Evolutionary conservation across 1,140 invertebrate genomes (phyloP).

Genomic region (Anthonomus grandis): DNA sequence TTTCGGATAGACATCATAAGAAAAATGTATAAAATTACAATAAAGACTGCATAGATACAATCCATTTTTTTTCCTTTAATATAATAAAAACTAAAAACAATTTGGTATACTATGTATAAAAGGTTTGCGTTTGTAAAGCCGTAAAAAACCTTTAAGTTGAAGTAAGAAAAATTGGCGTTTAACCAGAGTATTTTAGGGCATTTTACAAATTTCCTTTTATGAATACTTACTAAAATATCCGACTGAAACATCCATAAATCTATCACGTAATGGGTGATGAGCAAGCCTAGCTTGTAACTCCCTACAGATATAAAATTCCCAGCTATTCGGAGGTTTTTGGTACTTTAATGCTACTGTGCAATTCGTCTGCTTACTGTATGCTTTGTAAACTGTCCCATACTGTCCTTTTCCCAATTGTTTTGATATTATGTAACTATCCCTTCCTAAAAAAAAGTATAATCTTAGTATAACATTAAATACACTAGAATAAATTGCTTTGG

Average conservation of each 20-base stretch:
- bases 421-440: constrained; percentile 61
- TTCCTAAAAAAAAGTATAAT: constrained; percentile 44
- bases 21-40: no score
- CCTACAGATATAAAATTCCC: constrained; percentile 78
- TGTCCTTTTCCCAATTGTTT: constrained; percentile 73
- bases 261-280: constrained; percentile 64
- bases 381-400: constrained; percentile 69
- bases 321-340: constrained; percentile 72
- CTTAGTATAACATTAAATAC: no score
- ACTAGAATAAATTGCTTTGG: neutral
- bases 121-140: no score
- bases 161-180: no score
- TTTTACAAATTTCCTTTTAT: no score
- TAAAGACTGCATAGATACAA: no score
- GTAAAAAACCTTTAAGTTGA: no score
- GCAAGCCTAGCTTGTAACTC: constrained; percentile 67
- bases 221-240: constrained; percentile 45
- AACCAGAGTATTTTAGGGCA: no score
- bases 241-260: constrained; percentile 43
- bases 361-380: constrained; percentile 55
- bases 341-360: constrained; percentile 68
- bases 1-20: no score
- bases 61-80: no score
- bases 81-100: no score
- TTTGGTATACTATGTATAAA: no score